Conservation (phyloP, 37 sponge, comb jelly and placozoan genomes). For the Corticium candelabrum region DNA sequence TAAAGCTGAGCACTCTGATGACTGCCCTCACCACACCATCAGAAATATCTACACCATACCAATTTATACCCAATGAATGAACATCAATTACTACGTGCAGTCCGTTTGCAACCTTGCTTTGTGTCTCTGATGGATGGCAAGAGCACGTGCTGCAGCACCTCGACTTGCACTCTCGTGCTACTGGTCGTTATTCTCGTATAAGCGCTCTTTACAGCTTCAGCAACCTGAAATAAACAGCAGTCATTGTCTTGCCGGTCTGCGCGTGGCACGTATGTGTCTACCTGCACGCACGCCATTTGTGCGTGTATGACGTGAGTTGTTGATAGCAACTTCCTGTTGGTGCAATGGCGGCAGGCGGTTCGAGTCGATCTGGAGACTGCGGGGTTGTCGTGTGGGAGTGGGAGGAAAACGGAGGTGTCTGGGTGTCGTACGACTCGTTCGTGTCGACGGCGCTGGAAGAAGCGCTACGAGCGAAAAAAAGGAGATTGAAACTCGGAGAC, state of each 20-base stretch:
- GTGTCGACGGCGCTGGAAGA: not conserved
- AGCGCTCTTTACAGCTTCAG: not conserved
- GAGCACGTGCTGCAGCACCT: not conserved
- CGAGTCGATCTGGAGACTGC: too few relatives aligned
- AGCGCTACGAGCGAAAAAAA: not conserved
- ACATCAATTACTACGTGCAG: not conserved
- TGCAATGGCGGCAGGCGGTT: too few relatives aligned
- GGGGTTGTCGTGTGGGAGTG: not conserved
- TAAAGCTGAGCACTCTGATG: not conserved
- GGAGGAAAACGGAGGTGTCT: not conserved
- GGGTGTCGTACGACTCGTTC: not conserved
- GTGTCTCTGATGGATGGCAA: not conserved
- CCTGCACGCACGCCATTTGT: too few relatives aligned
- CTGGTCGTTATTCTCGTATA: not conserved
- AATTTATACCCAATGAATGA: not conserved
- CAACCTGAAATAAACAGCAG: too few relatives aligned
- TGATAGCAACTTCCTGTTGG: slow-evolving; percentile 1
- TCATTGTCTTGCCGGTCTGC: too few relatives aligned
- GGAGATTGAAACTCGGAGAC: not conserved
- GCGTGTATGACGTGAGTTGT: not conserved
- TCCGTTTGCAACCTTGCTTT: not conserved
- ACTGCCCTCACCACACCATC: not conserved
- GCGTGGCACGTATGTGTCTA: too few relatives aligned
- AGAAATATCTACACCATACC: not conserved
- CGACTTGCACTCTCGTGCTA: not conserved